Conservation (phyloP, 2,113 vertebrate species). For the Plotosus lineatus region DNA sequence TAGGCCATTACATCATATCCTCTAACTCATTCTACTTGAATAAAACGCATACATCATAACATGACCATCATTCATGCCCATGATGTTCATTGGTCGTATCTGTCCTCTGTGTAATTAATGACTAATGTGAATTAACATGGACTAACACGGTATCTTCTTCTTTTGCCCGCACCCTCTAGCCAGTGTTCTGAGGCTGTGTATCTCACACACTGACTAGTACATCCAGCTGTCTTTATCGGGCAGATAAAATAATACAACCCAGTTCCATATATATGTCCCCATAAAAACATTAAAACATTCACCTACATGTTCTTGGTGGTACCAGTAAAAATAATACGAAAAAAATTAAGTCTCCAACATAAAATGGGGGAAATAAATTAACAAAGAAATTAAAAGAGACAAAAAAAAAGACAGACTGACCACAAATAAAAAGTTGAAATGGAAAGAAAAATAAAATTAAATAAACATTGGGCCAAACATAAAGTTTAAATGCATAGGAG, state of each 20-base stretch:
- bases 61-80: conserved; percentile 81
- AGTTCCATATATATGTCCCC: background rate
- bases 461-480: background rate
- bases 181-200: conserved; percentile 16
- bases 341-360: background rate
- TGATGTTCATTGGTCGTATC: conserved; percentile 74
- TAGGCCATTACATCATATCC: conserved; percentile 35
- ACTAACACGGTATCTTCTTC: conserved; percentile 35
- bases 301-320: background rate
- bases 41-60: conserved; percentile 69
- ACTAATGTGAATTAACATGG: conserved; percentile 51
- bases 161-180: conserved; percentile 28
- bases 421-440: background rate
- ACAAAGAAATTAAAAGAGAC: background rate
- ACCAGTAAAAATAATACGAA: background rate
- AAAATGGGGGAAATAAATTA: background rate
- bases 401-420: background rate
- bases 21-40: conserved; percentile 29
- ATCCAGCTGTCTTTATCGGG: background rate
- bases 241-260: background rate
- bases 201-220: conserved; percentile 24
- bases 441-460: background rate
- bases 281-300: background rate
- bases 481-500: background rate
- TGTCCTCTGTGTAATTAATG: conserved; percentile 47